Conservation (phyloP, 1,140 invertebrate species). For the Hypsibius dujardini region DNA sequence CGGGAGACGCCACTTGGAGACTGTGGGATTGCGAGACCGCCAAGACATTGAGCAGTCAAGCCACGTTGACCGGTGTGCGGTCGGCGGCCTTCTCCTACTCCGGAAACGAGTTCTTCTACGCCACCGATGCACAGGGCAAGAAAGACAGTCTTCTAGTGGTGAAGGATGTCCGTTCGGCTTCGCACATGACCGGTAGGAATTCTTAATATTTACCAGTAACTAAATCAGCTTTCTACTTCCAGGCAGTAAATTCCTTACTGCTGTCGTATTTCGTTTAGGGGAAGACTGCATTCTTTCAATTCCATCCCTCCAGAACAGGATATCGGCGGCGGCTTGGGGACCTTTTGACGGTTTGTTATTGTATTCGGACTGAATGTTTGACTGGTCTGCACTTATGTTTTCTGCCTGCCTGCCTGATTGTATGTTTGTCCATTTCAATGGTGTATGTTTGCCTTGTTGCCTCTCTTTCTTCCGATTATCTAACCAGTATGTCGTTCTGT, state of each 20-base stretch:
- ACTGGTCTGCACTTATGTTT: too few species aligned
- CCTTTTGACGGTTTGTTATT: too few species aligned
- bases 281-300: background rate
- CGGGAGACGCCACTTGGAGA: constrained; percentile 68
- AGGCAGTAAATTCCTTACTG: too few species aligned
- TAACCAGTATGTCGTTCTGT: too few species aligned
- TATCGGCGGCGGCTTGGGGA: constrained; percentile 81
- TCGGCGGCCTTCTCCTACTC: constrained; percentile 81
- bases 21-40: constrained; percentile 76
- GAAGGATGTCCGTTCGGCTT: background rate
- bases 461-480: too few species aligned
- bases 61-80: constrained; percentile 67
- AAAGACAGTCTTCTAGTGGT: background rate
- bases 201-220: too few species aligned
- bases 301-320: background rate
- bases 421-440: too few species aligned
- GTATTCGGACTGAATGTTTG: too few species aligned
- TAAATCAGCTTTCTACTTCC: too few species aligned
- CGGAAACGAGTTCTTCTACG: constrained; percentile 71
- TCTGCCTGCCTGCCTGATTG: too few species aligned
- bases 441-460: too few species aligned
- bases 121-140: constrained; percentile 55
- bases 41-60: constrained; percentile 26
- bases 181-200: background rate
- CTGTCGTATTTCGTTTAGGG: background rate